Evolutionary conservation across 1,140 invertebrate species (phyloP).

Genomic region (Bombus waltoni): DNA sequence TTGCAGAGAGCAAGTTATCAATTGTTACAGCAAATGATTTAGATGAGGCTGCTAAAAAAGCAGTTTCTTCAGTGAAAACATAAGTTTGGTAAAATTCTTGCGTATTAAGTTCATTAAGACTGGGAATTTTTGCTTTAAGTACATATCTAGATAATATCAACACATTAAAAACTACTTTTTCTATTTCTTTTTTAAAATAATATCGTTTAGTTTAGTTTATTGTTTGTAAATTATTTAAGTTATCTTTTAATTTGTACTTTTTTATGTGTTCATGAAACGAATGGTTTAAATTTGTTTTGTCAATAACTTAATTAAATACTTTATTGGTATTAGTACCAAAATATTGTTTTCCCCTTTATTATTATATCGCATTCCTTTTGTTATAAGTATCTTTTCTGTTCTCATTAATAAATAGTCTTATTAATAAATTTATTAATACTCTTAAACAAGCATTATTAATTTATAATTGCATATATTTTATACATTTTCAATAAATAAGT

Average conservation of each 20-base stretch:
- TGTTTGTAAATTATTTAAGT: neutral
- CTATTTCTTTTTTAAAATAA: neutral
- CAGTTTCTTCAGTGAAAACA: conserved; percentile 85
- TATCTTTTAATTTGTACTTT: neutral
- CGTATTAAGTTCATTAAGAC: conserved; percentile 19
- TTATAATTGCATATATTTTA: neutral
- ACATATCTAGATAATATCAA: neutral
- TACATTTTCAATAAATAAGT: neutral
- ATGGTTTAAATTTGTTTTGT: neutral
- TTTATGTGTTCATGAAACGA: neutral
- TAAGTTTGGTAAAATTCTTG: conserved; percentile 55
- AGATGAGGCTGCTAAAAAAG: conserved; percentile 96
- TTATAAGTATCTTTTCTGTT: neutral
- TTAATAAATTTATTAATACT: too few relatives aligned
- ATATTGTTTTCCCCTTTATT: neutral
- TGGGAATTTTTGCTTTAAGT: conserved; percentile 17
- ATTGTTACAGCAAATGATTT: conserved; percentile 93
- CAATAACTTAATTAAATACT: neutral
- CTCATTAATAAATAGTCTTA: neutral
- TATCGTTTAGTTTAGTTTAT: neutral
- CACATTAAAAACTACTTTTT: neutral
- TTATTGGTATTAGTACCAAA: neutral
- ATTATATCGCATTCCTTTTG: neutral
- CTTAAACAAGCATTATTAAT: neutral
- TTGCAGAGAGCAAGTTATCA: conserved; percentile 91